Conservation (phyloP, 2,113 vertebrate species). For the Dermatemys mawii region DNA sequence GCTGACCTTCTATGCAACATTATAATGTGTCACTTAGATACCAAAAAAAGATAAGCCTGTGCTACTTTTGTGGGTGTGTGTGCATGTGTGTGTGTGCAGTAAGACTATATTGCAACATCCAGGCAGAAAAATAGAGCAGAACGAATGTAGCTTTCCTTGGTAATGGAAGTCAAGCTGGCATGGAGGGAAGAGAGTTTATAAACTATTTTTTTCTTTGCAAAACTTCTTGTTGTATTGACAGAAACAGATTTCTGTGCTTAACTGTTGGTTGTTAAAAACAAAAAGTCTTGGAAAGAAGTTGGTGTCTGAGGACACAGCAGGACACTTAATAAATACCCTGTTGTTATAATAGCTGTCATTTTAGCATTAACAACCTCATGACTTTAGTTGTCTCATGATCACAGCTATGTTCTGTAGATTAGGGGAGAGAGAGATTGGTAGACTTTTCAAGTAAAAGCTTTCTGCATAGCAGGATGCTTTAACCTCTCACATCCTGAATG, state of each 20-base stretch:
- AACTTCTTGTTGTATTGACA: slow-evolving; percentile 10
- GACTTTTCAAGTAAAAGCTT: slow-evolving; percentile 30
- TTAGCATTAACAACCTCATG: slow-evolving; percentile 35
- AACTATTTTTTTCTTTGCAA: not conserved
- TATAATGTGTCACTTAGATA: not conserved
- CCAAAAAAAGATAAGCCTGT: not conserved
- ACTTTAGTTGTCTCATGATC: slow-evolving; percentile 4
- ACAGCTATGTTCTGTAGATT: slow-evolving; percentile 17
- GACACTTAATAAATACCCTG: slow-evolving; percentile 59
- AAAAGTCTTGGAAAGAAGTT: slow-evolving; percentile 43
- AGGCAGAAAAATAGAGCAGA: slow-evolving; percentile 7
- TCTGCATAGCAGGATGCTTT: slow-evolving; percentile 35
- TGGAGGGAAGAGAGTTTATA: not conserved
- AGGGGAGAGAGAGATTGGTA: slow-evolving; percentile 7
- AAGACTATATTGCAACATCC: not conserved
- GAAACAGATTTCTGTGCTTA: slow-evolving; percentile 40
- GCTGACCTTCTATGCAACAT: not conserved
- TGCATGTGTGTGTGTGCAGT: not conserved
- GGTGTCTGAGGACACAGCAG: slow-evolving; percentile 23
- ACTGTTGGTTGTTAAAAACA: slow-evolving; percentile 55
- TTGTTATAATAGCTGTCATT: slow-evolving; percentile 52
- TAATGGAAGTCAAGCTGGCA: slow-evolving; percentile 14
- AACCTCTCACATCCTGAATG: slow-evolving; percentile 48
- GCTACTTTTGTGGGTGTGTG: not conserved
- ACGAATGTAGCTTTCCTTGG: slow-evolving; percentile 1